phyloP scores from a whole-genome alignment of 1,140 invertebrate species.

The Magallana ariakensis region DNA sequence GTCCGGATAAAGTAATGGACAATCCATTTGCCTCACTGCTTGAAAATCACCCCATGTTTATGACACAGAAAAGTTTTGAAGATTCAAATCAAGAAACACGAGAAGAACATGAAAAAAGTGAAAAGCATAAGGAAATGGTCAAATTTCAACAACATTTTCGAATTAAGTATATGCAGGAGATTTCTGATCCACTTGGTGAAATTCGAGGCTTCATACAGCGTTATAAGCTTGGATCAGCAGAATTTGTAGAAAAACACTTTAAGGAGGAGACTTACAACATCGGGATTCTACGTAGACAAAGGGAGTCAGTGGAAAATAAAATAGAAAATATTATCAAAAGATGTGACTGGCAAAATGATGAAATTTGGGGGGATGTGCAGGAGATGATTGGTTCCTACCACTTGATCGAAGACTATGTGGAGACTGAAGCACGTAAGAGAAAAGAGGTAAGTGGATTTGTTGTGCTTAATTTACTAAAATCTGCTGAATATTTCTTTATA shows the following conservation, averaged over 20 bases:
- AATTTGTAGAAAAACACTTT: neutral
- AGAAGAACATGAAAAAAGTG: conserved; percentile 37
- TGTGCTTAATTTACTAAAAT: no score
- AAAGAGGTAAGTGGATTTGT: neutral
- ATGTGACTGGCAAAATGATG: conserved; percentile 26
- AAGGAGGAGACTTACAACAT: neutral
- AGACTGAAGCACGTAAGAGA: neutral
- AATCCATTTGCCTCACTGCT: neutral
- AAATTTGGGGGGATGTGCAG: neutral
- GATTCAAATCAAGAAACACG: neutral
- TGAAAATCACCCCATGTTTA: neutral
- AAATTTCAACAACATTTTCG: conserved; percentile 41
- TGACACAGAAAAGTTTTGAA: neutral
- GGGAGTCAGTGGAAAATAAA: neutral
- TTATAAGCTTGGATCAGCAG: conserved; percentile 22
- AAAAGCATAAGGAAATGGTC: conserved; percentile 31
- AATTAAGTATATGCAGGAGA: neutral
- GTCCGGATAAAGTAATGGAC: neutral
- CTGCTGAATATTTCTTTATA: no score
- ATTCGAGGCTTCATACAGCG: conserved; percentile 39
- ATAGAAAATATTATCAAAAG: neutral
- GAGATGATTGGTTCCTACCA: conserved; percentile 21
- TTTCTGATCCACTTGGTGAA: neutral
- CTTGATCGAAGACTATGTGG: neutral
- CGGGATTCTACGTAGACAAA: neutral